These are phyloP conservation scores for Genyomyrus donnyi DNA, from an alignment of 2,113 vertebrate species.

Conservation along the genomic window DNA sequence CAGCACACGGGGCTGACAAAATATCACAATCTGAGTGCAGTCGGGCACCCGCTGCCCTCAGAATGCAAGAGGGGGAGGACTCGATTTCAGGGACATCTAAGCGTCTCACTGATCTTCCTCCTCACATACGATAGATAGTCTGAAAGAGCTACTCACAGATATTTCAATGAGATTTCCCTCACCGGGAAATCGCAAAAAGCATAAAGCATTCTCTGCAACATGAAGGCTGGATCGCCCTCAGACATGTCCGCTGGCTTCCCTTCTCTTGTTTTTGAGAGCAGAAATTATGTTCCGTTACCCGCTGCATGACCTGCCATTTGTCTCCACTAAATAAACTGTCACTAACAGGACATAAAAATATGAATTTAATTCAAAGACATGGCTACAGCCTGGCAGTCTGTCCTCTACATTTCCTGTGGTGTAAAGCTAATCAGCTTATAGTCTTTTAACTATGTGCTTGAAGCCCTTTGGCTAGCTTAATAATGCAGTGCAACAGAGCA, in stretches of 20 bases:
- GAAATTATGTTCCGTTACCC: neutral
- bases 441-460: neutral
- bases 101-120: neutral
- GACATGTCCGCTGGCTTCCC: neutral
- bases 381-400: neutral
- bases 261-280: neutral
- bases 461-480: neutral
- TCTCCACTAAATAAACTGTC: neutral
- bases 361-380: neutral
- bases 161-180: constrained; percentile 3
- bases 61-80: neutral
- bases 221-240: constrained; percentile 7
- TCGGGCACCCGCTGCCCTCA: neutral
- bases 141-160: neutral
- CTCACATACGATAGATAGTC: neutral
- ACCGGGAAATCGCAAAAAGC: neutral
- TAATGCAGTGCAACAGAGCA: neutral
- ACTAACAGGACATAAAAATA: neutral
- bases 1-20: neutral
- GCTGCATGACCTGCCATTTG: neutral
- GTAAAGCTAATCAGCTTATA: neutral
- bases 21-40: neutral
- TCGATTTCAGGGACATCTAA: neutral
- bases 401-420: neutral
- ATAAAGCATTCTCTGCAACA: constrained; percentile 3